phyloP scores from a whole-genome alignment of 2,888 invertebrate species.

The Pheosia tremula region DNA sequence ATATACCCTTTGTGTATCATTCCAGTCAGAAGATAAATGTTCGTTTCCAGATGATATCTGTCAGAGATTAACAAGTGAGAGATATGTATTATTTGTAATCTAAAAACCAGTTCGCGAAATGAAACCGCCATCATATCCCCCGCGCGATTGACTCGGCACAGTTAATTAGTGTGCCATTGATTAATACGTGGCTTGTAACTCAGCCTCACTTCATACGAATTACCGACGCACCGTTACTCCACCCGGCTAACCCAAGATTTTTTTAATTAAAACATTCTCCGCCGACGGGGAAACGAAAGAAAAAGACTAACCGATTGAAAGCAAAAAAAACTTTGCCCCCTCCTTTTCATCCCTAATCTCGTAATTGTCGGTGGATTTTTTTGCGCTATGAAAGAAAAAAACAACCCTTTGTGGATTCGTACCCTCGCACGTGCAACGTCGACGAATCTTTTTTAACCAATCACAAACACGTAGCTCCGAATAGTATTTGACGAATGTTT shows the following conservation, averaged over 20 bases:
- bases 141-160: slow-evolving; percentile 32
- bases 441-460: slow-evolving; percentile 64
- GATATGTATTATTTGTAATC: slow-evolving; percentile 6
- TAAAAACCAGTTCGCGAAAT: slow-evolving; percentile 22
- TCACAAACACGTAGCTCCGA: slow-evolving; percentile 59
- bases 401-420: slow-evolving; percentile 69
- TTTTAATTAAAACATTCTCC: slow-evolving; percentile 69
- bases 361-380: slow-evolving; percentile 75
- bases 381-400: slow-evolving; percentile 66
- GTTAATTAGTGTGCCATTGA: slow-evolving; percentile 53
- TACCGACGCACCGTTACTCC: slow-evolving; percentile 45
- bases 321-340: slow-evolving; percentile 58
- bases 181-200: slow-evolving; percentile 50
- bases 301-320: slow-evolving; percentile 61
- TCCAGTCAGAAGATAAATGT: not conserved
- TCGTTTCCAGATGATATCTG: slow-evolving; percentile 5
- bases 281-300: slow-evolving; percentile 52
- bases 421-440: slow-evolving; percentile 73
- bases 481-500: slow-evolving; percentile 59
- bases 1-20: not conserved
- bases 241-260: slow-evolving; percentile 48
- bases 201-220: slow-evolving; percentile 47
- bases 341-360: slow-evolving; percentile 74
- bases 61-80: not conserved
- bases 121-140: slow-evolving; percentile 23